A percentile compares a stretch with the other conserved stretches of the same genome.
Evolutionary conservation across 1,140 invertebrate species (phyloP).

Genomic region (Bradysia coprophila): DNA sequence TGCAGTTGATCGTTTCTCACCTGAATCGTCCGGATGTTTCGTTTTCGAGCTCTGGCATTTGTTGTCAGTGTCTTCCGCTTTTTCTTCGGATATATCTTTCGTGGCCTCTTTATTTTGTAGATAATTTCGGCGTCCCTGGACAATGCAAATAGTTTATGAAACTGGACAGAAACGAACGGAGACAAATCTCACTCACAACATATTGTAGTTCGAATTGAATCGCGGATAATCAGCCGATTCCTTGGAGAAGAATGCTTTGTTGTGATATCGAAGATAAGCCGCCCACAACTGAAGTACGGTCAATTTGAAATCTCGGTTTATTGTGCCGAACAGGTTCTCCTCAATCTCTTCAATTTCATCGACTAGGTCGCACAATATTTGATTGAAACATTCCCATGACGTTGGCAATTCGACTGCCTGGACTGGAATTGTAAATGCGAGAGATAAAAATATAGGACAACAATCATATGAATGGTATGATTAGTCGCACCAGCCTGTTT

Average conservation of each 20-base stretch:
- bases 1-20: no score
- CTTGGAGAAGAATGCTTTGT: slow-evolving; percentile 35
- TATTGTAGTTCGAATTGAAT: slow-evolving; percentile 10
- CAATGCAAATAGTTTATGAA: slow-evolving; percentile 6
- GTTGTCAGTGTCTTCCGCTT: slow-evolving; percentile 3
- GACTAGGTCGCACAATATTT: slow-evolving; percentile 34
- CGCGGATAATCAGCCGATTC: slow-evolving; percentile 28
- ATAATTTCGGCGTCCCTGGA: slow-evolving; percentile 30
- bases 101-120: slow-evolving; percentile 23
- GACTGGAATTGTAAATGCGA: no score
- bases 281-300: slow-evolving; percentile 42
- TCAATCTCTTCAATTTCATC: slow-evolving; percentile 39
- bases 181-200: neutral
- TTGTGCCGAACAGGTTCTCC: no score
- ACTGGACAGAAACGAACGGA: neutral
- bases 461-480: no score
- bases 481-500: no score
- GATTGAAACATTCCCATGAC: slow-evolving; percentile 46
- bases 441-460: no score
- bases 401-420: no score
- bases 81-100: no score
- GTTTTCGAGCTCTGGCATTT: neutral
- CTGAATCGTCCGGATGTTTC: no score
- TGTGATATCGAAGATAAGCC: slow-evolving; percentile 33
- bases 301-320: slow-evolving; percentile 29